Conservation (phyloP, 2,888 invertebrate species). For the Drosophila rellima region DNA sequence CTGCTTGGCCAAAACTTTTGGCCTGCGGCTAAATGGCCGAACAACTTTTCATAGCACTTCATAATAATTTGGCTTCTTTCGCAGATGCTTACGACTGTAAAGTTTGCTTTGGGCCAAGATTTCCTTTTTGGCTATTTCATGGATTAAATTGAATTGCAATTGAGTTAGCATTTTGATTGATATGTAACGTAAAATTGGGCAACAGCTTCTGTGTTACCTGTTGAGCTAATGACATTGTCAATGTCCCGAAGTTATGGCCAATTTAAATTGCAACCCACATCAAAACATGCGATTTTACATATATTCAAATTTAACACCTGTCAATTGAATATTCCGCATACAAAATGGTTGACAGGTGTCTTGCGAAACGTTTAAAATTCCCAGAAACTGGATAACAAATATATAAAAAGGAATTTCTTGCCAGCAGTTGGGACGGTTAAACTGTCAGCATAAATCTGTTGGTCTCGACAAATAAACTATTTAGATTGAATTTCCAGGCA, state of each 20-base stretch:
- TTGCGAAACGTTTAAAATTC: constrained; percentile 11
- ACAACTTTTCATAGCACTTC: constrained; percentile 56
- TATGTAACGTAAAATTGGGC: not conserved
- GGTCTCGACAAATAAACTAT: not conserved
- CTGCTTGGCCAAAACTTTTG: constrained; percentile 26
- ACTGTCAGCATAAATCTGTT: constrained; percentile 6
- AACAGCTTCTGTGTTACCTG: not conserved
- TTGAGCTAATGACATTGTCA: not conserved
- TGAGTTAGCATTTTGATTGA: constrained; percentile 2
- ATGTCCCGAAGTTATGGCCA: not conserved
- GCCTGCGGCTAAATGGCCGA: constrained; percentile 33
- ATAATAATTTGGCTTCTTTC: constrained; percentile 47
- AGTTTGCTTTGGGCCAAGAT: constrained; percentile 3
- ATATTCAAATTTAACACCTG: constrained; percentile 13
- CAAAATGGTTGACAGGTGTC: constrained; percentile 40
- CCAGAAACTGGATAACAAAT: constrained; percentile 8
- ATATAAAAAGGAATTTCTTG: not conserved
- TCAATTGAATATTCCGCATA: constrained; percentile 10
- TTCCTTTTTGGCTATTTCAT: not conserved
- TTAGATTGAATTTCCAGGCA: not conserved
- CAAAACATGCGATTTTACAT: constrained; percentile 4
- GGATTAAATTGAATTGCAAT: constrained; percentile 8
- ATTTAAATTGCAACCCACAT: constrained; percentile 33
- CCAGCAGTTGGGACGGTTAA: not conserved
- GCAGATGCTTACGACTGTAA: not conserved